phyloP scores from a whole-genome alignment of 2,888 invertebrate genomes.

The Chrysolina haemoptera region DNA sequence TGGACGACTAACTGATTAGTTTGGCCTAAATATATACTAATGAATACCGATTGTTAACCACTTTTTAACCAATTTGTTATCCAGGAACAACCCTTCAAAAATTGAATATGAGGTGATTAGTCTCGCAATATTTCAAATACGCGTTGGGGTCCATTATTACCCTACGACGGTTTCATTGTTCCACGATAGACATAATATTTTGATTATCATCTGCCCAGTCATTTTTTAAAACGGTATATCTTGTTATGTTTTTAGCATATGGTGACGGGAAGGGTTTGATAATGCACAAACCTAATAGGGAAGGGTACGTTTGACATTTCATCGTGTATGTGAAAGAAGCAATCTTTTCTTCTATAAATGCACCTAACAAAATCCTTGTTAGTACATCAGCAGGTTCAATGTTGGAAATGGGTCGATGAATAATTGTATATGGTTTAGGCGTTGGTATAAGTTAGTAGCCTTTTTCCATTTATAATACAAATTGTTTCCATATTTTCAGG shows the following conservation, averaged over 20 bases:
- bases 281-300: constrained; percentile 56
- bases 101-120: neutral
- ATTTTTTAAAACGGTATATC: constrained; percentile 13
- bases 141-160: neutral
- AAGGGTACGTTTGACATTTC: constrained; percentile 62
- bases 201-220: neutral
- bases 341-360: constrained; percentile 40
- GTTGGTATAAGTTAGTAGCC: too few species aligned
- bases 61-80: neutral
- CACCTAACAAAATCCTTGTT: constrained; percentile 42
- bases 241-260: constrained; percentile 59
- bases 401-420: constrained; percentile 27
- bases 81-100: neutral
- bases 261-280: constrained; percentile 62
- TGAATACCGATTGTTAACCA: neutral
- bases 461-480: too few species aligned
- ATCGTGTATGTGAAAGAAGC: constrained; percentile 56
- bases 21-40: neutral
- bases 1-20: too few species aligned
- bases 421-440: neutral
- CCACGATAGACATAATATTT: neutral
- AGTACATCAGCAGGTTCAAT: constrained; percentile 42
- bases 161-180: neutral
- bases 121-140: neutral
- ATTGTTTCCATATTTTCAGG: too few species aligned